These are phyloP conservation scores for Ophonus ardosiacus DNA, from an alignment of 2,888 invertebrate genomes.

Conservation along the genomic window DNA sequence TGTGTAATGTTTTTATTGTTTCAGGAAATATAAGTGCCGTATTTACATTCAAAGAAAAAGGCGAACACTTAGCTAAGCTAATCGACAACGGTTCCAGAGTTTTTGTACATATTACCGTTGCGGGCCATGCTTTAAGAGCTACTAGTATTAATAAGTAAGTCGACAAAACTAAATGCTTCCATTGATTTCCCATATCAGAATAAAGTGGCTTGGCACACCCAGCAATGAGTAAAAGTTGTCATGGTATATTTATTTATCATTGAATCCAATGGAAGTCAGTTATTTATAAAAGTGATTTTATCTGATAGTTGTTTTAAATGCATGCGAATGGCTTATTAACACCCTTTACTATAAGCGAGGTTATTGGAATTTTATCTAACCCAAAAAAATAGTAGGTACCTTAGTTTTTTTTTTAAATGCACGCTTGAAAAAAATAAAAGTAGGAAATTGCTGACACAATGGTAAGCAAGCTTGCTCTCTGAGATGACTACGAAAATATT, in stretches of 20 bases:
- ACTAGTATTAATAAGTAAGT: conserved; percentile 86
- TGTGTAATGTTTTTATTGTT: conserved; percentile 21
- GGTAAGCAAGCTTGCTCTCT: too few relatives aligned
- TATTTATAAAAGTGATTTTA: too few relatives aligned
- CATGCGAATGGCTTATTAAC: too few relatives aligned
- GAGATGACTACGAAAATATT: too few relatives aligned
- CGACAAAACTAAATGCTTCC: background rate
- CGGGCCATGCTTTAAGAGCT: conserved; percentile 77
- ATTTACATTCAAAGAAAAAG: conserved; percentile 88
- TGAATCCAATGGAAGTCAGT: too few relatives aligned
- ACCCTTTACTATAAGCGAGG: too few relatives aligned
- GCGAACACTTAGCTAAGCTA: conserved; percentile 84
- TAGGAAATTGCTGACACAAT: too few relatives aligned
- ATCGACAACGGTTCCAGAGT: conserved; percentile 85
- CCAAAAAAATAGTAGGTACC: too few relatives aligned
- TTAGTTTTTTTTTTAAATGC: too few relatives aligned
- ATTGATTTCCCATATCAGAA: background rate
- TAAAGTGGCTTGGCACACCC: background rate
- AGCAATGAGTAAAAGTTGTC: conserved; percentile 38
- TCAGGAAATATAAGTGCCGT: conserved; percentile 89
- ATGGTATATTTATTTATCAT: background rate
- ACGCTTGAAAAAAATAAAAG: too few relatives aligned
- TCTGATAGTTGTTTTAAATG: too few relatives aligned
- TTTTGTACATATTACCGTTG: conserved; percentile 83
- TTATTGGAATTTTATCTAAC: too few relatives aligned